Evolutionary conservation across 2,888 invertebrate species (phyloP), one percentile per base, ranked within the genome.

Genomic region (Meiosimyza platycephala): DNA sequence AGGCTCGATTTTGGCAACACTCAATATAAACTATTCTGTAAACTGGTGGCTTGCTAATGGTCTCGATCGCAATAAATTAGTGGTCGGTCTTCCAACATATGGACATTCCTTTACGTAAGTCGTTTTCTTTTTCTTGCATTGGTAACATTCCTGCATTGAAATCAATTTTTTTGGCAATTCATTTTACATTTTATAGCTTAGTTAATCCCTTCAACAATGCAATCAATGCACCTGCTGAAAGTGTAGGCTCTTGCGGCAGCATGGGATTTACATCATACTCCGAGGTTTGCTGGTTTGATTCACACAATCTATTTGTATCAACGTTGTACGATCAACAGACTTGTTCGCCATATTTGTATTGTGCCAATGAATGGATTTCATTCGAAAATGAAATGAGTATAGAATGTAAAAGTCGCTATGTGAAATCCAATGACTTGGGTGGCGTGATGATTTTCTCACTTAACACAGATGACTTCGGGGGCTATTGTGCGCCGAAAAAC

Each of bases 31-130:
- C 85, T 94, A 93, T 85, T 93, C 96, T 0, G 91, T 93, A 0
- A 89, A 92, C 77, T 93, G 94, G 89, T 97, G 95, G 92, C 82
- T 91, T 0, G 82, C 87, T 1, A 91, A 92, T 79, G 96, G 97
- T 12, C 90, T 97, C 87, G 92, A 93, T 18, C 89, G 89, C 52
- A 89, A 90, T 57, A 96, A 96, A 86, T 91, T 97, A 18, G 90
- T 95, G 12, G 89, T 97, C 1, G 97, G 97, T 0, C 89, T 97
- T 80, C 96, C 97, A 6, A 94, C 95, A 0, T 97, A 95, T 84
- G 96, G 95, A 0, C 95, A 95, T 83, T 91, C 93, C 5, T 95
- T 91, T 81, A 90, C 88, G 91, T 91, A 86, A 85, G 86, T 82
- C 50, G 71, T 22, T n/a, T 55, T 13, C 16, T 64, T 54, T 16